Conservation (phyloP, 2,113 vertebrate species). For the Prunella fulvescens region DNA sequence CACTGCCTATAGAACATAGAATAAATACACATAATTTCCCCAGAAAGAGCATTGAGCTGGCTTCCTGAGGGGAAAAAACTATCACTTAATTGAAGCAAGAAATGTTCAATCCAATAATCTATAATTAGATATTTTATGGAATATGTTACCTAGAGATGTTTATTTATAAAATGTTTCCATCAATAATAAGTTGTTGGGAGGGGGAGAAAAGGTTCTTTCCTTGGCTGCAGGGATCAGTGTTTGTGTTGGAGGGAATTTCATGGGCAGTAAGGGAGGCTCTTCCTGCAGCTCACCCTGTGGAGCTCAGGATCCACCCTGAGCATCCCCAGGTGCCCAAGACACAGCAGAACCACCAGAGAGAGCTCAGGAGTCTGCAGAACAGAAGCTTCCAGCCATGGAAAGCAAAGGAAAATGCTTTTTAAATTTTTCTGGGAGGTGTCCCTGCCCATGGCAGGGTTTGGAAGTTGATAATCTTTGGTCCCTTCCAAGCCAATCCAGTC, state of each 20-base stretch:
- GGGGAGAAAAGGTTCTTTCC: background rate
- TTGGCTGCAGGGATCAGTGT: background rate
- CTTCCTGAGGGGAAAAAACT: conserved; percentile 44
- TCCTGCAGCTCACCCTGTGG: background rate
- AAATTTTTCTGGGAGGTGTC: no score
- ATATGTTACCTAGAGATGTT: conserved; percentile 57
- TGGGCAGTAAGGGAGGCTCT: background rate
- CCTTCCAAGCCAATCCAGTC: background rate
- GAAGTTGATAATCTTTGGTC: background rate
- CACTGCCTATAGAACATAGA: conserved; percentile 31
- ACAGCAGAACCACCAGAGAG: background rate
- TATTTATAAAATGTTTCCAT: conserved; percentile 60
- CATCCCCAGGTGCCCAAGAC: background rate
- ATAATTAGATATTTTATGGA: conserved; percentile 67
- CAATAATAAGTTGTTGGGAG: conserved; percentile 25
- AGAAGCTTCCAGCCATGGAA: background rate
- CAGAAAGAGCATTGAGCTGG: conserved; percentile 18
- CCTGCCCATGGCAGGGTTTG: background rate
- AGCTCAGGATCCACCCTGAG: background rate
- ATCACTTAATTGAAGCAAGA: conserved; percentile 62
- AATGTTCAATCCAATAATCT: conserved; percentile 66
- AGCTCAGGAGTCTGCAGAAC: background rate
- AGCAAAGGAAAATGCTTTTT: background rate
- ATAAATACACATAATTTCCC: conserved; percentile 58
- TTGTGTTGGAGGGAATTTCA: background rate